Base-by-base conservation (phyloP, 2,888 invertebrate genomes). In the Ophion costatus region DNA sequence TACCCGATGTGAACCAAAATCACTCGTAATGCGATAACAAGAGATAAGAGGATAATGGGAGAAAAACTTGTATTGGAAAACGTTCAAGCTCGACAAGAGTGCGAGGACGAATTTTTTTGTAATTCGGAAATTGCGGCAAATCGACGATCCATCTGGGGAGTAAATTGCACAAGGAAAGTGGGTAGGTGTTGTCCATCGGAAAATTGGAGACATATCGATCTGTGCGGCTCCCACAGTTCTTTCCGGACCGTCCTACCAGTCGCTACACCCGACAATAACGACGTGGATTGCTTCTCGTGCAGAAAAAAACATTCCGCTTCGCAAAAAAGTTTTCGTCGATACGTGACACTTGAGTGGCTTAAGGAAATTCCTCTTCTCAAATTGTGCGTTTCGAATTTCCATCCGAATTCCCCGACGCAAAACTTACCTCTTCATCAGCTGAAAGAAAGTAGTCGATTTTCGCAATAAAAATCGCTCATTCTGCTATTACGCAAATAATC, bases 141-240 rank as follows among this genome's bases (percentile, higher is more conserved):
- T 67, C 22, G 59, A 22, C 45, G 45, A 71, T 42, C 38, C 59
- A 38, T 22, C 7, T 11, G 20, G 4, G 70, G 51, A 20, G 45
- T 17, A 51, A 70, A 51, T 63, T 70, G 70, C 29, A 56, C 29
- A 14, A n/a, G 24, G 29, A 24, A 70, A 70, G 14, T 64, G 45
- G 29, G n/a, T 7, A 11, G 29, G 10, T 57, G 4, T 63, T 42
- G 45, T 61, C 22, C 64, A 45, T 63, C 20, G 71, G 64, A 57
- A 82, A 82, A 82, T 79, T 78, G 73, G 20, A 5, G n/a, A 42
- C 33, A 42, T 79, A 82, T 82, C 79, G 82, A 82, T 82, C 77
- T 33, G 59, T 17, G 51, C 70, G 38, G n/a, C 45, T 63, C 75
- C 11, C 38, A 59, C 59, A 73, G 80, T 75, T 61, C 24, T 42